Percentiles rank a stretch among this genome's conserved stretches.
Evolutionary conservation across 2,888 invertebrate genomes (phyloP).

Genomic region (Synergus itoensis): DNA sequence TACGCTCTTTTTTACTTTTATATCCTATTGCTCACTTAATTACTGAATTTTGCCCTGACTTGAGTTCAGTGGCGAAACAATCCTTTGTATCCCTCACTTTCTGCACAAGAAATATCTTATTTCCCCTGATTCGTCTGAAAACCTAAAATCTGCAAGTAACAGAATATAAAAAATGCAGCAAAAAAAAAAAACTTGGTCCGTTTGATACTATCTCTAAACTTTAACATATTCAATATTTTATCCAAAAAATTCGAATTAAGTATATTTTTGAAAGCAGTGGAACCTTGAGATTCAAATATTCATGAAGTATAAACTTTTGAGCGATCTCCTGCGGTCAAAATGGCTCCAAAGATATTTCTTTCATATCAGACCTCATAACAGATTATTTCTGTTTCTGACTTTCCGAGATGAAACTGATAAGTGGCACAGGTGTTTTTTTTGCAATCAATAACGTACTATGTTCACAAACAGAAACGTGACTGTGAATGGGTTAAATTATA

Average conservation of each 20-base stretch:
- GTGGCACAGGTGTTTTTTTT: background rate
- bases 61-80: background rate
- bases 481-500: background rate
- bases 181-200: too few relatives aligned
- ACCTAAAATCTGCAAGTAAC: background rate
- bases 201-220: too few relatives aligned
- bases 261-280: too few relatives aligned
- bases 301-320: background rate
- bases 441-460: background rate
- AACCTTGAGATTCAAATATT: background rate
- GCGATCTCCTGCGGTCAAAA: background rate
- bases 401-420: background rate
- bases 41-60: conserved; percentile 3
- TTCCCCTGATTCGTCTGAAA: background rate
- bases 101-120: background rate
- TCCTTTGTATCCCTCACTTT: background rate
- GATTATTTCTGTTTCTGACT: background rate
- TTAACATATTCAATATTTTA: too few relatives aligned
- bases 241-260: too few relatives aligned
- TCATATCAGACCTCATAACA: background rate
- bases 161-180: too few relatives aligned
- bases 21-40: conserved; percentile 41
- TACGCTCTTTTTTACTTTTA: conserved; percentile 34
- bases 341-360: background rate
- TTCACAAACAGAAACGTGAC: background rate